Evolutionary conservation across 1,140 invertebrate species (phyloP), one percentile per base, ranked within the genome.

Genomic region (Drosophila tani): DNA sequence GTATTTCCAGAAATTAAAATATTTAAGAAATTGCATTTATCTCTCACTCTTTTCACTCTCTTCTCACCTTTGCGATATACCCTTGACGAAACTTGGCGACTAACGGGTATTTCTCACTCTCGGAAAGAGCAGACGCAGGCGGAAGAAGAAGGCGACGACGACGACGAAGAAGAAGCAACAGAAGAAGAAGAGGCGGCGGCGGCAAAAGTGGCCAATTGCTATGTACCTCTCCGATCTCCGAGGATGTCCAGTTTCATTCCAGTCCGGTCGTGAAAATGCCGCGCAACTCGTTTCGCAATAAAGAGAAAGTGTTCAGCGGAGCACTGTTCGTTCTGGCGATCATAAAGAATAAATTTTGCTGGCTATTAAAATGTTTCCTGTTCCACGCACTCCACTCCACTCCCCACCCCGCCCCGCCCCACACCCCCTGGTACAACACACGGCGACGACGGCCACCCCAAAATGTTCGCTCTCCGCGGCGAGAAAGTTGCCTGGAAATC

Each of bases 271-370:
- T 78, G 81, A 90, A 90, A 90, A 90, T 90, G 85, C 85, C 71
- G 85, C 86, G 81, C 85, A 90, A 90, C 85, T 64, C 88, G 85
- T 90, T 90, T 90, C 85, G 85, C 82, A 91, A 91, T 90, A 91
- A 90, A 90, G 85, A 90, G 85, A 90, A 90, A 90, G 85, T 90
- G 85, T 90, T 87, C 85, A 79, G 64, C 74, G 55, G 57, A 51
- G 73, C 66, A 27, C 50, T 64, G 58, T 68, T 76, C 77, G 86
- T 90, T 90, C 85, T 90, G 81, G 81, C 75, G 86, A 90, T 90
- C 86, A 82, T 90, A 90, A 90, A 90, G 85, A 90, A 90, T 90
- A 90, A 85, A 90, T 90, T 56, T 90, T 90, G 82, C 76, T 63
- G 69, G 69, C 76, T 80, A 79, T 80, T 80, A 79, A 80, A 80